These are phyloP conservation scores for Galerucella calmariensis DNA, from an alignment of 2,888 invertebrate species.

Conservation along the genomic window DNA sequence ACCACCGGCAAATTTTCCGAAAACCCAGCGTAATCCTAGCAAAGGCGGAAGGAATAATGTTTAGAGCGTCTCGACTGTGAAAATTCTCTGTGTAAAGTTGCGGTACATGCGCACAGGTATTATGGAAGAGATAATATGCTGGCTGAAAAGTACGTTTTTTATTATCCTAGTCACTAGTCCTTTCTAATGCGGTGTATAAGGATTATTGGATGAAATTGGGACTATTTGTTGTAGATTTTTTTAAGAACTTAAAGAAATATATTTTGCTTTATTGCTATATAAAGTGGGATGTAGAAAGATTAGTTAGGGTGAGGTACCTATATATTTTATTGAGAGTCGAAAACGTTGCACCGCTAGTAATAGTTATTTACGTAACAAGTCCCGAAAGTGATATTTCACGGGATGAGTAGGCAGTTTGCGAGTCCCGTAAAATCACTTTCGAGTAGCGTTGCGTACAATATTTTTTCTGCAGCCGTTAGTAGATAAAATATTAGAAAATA, in stretches of 20 bases:
- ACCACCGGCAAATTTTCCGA: neutral
- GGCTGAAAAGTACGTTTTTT: slow-evolving; percentile 25
- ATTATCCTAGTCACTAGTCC: slow-evolving; percentile 3
- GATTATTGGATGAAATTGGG: neutral
- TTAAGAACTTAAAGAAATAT: neutral
- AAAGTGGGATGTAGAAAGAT: too few relatives aligned
- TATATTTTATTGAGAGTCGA: too few relatives aligned
- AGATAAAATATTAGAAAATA: too few relatives aligned
- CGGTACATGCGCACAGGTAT: slow-evolving; percentile 24
- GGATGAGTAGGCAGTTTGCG: too few relatives aligned
- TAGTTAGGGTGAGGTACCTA: too few relatives aligned
- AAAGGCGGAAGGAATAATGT: slow-evolving; percentile 16
- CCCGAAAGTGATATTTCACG: too few relatives aligned
- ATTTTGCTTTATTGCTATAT: too few relatives aligned
- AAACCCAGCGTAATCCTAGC: slow-evolving; percentile 1
- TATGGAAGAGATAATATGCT: slow-evolving; percentile 22
- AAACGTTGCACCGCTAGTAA: too few relatives aligned
- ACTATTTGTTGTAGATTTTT: neutral
- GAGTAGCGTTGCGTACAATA: too few relatives aligned
- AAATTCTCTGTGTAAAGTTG: slow-evolving; percentile 20
- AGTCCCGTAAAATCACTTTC: too few relatives aligned
- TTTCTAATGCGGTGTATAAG: neutral
- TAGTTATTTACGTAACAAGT: too few relatives aligned
- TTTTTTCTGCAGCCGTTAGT: too few relatives aligned
- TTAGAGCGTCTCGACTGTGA: neutral